Conservation (phyloP, 2,113 vertebrate species). For the Cavia porcellus region DNA sequence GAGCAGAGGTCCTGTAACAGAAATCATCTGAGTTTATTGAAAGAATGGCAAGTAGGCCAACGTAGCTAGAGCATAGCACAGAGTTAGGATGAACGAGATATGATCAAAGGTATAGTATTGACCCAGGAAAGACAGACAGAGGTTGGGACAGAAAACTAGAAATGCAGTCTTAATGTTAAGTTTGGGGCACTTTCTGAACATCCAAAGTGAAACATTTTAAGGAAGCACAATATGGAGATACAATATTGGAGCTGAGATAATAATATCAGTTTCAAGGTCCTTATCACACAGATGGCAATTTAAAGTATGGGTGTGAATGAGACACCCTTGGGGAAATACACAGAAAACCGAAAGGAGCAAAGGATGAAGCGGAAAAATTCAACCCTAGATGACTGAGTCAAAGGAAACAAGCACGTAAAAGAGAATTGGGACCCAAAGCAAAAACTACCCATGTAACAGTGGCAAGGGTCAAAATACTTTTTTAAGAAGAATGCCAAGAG, state of each 20-base stretch:
- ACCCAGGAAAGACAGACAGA: not conserved
- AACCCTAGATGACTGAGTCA: not conserved
- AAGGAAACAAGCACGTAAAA: not conserved
- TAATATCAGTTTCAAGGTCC: conserved; percentile 43
- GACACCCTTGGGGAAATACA: not conserved
- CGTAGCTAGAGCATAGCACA: not conserved
- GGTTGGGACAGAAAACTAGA: not conserved
- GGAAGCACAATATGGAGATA: conserved; percentile 18
- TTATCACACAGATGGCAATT: conserved; percentile 1
- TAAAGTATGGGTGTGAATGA: not conserved
- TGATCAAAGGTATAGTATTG: not conserved
- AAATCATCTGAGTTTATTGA: not conserved
- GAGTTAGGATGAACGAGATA: not conserved
- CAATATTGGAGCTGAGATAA: conserved; percentile 23
- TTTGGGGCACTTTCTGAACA: conserved; percentile 27
- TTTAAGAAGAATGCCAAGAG: not conserved
- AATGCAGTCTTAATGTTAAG: not conserved
- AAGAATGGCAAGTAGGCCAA: not conserved
- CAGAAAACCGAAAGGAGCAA: not conserved
- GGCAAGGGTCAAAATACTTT: not conserved
- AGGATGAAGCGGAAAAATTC: not conserved
- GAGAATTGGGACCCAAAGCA: not conserved
- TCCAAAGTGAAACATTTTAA: conserved; percentile 52
- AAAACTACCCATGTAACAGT: not conserved
- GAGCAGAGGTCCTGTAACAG: not conserved